A percentile compares a stretch with the other conserved stretches of the same genome.
Evolutionary conservation across 2,888 invertebrate genomes (phyloP).

Genomic region (Sturmia bella): DNA sequence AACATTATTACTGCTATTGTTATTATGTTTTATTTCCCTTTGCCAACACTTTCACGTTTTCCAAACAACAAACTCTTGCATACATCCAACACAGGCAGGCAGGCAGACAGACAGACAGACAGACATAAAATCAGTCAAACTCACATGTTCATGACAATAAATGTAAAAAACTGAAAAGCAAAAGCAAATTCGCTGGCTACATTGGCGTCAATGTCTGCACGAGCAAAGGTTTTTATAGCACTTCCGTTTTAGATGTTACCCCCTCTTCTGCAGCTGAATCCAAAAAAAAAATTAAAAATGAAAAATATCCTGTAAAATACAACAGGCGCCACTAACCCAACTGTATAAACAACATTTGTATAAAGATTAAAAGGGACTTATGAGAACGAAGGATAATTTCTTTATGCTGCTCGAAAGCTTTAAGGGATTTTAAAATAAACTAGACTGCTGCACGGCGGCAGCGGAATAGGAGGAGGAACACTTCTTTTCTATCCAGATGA

Average conservation of each 20-base stretch:
- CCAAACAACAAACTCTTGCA: slow-evolving; percentile 17
- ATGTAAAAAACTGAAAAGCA: neutral
- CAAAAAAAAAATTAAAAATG: neutral
- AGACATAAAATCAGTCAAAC: slow-evolving; percentile 19
- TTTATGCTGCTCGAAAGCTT: slow-evolving; percentile 35
- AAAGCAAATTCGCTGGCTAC: slow-evolving; percentile 42
- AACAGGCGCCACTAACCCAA: slow-evolving; percentile 60
- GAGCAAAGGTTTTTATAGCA: slow-evolving; percentile 48
- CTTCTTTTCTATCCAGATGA: neutral
- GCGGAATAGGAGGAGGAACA: neutral
- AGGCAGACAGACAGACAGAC: slow-evolving; percentile 4
- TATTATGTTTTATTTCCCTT: slow-evolving; percentile 65
- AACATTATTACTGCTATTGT: slow-evolving; percentile 61
- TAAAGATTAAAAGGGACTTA: slow-evolving; percentile 20
- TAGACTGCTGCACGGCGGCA: too few species aligned
- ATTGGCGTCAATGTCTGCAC: slow-evolving; percentile 55
- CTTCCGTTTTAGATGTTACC: slow-evolving; percentile 42
- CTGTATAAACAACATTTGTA: slow-evolving; percentile 36
- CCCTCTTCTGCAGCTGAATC: neutral
- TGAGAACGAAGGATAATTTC: slow-evolving; percentile 6
- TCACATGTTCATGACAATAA: slow-evolving; percentile 21
- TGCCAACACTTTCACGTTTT: slow-evolving; percentile 59
- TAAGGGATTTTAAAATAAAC: slow-evolving; percentile 31
- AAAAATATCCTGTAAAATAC: slow-evolving; percentile 18
- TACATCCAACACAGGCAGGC: neutral